Percentiles rank a stretch among this genome's conserved stretches.
These are phyloP conservation scores for Porites cylindrica DNA, from an alignment of 92 coral and sea anemone genomes.

Conservation along the genomic window DNA sequence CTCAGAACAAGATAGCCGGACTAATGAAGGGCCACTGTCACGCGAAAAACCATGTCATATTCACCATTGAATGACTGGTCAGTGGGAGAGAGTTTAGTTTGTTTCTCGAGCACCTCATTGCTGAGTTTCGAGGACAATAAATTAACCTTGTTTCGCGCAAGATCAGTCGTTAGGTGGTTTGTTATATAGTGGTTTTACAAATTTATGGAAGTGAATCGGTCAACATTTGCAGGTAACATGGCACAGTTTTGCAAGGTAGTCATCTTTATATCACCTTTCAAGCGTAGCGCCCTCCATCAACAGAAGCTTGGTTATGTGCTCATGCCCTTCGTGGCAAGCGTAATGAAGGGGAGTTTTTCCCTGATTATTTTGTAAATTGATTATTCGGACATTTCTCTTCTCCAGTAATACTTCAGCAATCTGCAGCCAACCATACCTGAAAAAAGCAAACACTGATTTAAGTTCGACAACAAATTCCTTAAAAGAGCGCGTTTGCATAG, in stretches of 20 bases:
- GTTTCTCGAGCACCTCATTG: too few relatives aligned
- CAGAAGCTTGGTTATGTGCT: slow-evolving; percentile 71
- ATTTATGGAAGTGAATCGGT: too few relatives aligned
- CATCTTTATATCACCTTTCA: slow-evolving; percentile 63
- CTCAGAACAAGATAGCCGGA: too few relatives aligned
- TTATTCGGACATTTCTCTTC: slow-evolving; percentile 78
- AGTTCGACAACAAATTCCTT: not conserved
- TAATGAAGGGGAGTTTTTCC: slow-evolving; percentile 85
- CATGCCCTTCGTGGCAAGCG: slow-evolving; percentile 91
- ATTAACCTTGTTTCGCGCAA: too few relatives aligned
- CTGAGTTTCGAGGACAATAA: too few relatives aligned
- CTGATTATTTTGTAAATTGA: slow-evolving; percentile 80
- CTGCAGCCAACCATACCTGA: slow-evolving; percentile 83
- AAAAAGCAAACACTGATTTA: not conserved
- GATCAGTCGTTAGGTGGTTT: too few relatives aligned
- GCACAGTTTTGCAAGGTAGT: not conserved
- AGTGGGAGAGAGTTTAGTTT: too few relatives aligned
- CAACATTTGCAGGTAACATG: too few relatives aligned
- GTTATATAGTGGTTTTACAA: too few relatives aligned
- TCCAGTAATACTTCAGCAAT: slow-evolving; percentile 76
- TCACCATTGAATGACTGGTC: too few relatives aligned
- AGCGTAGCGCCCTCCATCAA: slow-evolving; percentile 82
- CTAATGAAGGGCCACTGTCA: too few relatives aligned
- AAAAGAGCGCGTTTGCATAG: not conserved
- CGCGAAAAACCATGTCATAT: too few relatives aligned